Evolutionary conservation across 2,888 invertebrate genomes (phyloP), one percentile per base, ranked within the genome.

Genomic region (Synergus umbraculus): DNA sequence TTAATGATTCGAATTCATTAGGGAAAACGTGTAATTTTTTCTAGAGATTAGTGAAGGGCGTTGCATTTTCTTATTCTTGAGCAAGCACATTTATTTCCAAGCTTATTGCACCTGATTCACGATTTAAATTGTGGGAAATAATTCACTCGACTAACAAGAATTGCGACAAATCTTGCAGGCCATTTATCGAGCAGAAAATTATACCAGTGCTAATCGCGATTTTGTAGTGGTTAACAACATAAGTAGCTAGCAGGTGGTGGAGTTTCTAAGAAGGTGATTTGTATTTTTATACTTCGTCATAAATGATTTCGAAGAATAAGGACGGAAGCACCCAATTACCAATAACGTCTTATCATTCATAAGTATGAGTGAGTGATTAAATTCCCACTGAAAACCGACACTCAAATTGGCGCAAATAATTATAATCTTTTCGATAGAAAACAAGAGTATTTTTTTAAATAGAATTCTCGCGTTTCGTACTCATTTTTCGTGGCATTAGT

Each of bases 101-200:
- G 5, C 60, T 60, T 54, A 15, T 73, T 37, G 54, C 49, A n/a
- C 54, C 9, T 49, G 29, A 15, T 37, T 54, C 60, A 18, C 4
- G 22, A 60, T 49, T 73, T n/a, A n/a, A 13, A 37, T 49, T 29
- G 18, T 37, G 37, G 54, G 29, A 37, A 73, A 73, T 73, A 54
- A 49, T 73, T 69, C 69, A 73, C 37, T 49, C 15, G 2, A 15
- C 13, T 15, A 64, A 64, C 64, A 37, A 64, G 64, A 66, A 41
- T 15, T 41, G n/a, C 65, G 65, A 66, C 65, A 66, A 73, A 73
- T 73, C 37, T 29, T 49, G 69, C 54, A 41, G n/a, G 37, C 41
- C 54, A 54, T 49, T 73, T 73, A 73, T 54, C 54, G 37, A 73
- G 49, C 37, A 73, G 49, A 73, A 73, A 73, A 73, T 73, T 60